Base-by-base conservation (phyloP, 2,113 vertebrate genomes). In the Scalopus aquaticus region DNA sequence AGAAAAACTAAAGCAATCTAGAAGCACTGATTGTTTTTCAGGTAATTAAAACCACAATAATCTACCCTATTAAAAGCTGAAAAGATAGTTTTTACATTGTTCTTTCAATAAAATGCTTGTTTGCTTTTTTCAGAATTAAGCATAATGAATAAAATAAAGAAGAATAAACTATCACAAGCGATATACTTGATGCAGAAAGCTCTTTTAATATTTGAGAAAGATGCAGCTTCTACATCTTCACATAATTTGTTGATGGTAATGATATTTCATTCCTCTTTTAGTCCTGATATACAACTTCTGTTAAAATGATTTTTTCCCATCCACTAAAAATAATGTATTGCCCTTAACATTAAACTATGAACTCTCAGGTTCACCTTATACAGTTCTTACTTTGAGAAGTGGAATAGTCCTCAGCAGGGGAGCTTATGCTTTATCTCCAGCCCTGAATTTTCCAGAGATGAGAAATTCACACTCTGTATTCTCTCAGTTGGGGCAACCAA, bases 171-270 rank as follows among this genome's bases (percentile, higher is more conserved):
- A 51, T 99, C 98, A 95, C 99, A 97, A 98, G 99, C 99, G 65
- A 96, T 99, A 74, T 99, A 99, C 95, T 98, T 99, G 97, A 98
- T 98, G 95, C 99, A 99, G 96, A 99, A 99, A 94, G 98, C 99
- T 90, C 97, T 97, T 60, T 80, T 98, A 92, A 92, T 97, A 49
- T 98, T 98, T 95, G 98, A 98, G 91, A 96, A 97, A 49, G 96
- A 98, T 15, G 70, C 95, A 93, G 81, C 85, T 24, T 90, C 93
- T 89, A 79, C 80, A 94, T 98, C 93, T 60, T 94, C 97, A 96
- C 97, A 90, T 81, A 97, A 97, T 44, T 96, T 99, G 46, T 98
- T 99, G 76, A 97, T 99, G 99, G 99, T 99, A 97, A 98, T 60
- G 77, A 22, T 81, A 74, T 96, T 87, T 83, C 42, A 83, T 80